Base-by-base conservation (phyloP, 2,113 vertebrate species). In the Tragelaphus strepsiceros region DNA sequence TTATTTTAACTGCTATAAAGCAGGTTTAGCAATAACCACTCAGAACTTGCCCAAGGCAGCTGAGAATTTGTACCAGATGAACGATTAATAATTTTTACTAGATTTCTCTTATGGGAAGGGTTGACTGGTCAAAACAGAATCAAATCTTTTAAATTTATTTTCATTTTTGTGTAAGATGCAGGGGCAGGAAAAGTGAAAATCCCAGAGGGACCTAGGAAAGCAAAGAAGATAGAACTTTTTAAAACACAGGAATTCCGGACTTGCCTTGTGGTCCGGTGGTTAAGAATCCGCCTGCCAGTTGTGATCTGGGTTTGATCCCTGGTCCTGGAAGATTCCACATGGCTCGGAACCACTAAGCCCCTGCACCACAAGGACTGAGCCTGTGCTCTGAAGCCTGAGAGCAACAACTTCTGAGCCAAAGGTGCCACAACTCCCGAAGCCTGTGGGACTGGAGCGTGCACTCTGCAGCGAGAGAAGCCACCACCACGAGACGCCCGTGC, bases 21-120 rank as follows among this genome's bases (percentile, higher is more conserved):
- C 35, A 83, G 88, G 80, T 53, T 95, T 93, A 90, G 80, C 90
- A 97, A 88, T 88, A 93, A 90, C 62, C 54, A 71, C 88, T 87
- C 46, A 81, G 77, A 84, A 81, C 21, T 96, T 53, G 86, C 95
- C 88, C 92, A 88, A 30, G 77, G 94, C 92, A n/a, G 53, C 30
- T 85, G 74, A 94, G 82, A 94, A 98, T 97, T 81, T 95, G 59
- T 90, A 96, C 74, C 97, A 98, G 94, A 96, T 97, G 84, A 97
- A 77, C 2, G 13, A 88, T 94, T 59, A 97, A 85, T 74, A 58
- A 92, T 90, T 62, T 62, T 86, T 35, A 61, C 13, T 53, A 64
- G 86, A 92, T 92, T 89, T 96, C 35, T 87, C 39, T 64, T 35
- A 59, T 61, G 74, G 53, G 51, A 96, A 93, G 32, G 6, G 12